phyloP scores from a whole-genome alignment of 2,797 vertebrate genomes.

The Phoeniculus purpureus region DNA sequence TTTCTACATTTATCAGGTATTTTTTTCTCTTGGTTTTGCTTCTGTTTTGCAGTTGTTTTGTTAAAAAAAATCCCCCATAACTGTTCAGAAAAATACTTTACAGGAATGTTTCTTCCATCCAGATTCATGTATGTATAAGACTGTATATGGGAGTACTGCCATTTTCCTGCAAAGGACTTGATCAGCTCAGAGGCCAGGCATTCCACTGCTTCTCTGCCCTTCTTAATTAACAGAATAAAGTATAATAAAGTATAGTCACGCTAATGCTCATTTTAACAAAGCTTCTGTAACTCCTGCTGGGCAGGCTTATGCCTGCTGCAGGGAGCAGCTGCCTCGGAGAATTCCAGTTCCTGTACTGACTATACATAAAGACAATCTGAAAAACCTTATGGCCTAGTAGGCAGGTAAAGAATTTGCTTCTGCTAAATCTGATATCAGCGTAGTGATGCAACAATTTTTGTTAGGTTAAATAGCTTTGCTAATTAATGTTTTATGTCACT shows the following conservation, averaged over 20 bases:
- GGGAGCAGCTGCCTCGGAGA: not conserved
- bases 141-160: not conserved
- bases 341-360: too few relatives aligned
- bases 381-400: not conserved
- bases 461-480: not conserved
- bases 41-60: not conserved
- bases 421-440: not conserved
- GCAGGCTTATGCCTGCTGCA: not conserved
- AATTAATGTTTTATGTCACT: not conserved
- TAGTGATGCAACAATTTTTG: not conserved
- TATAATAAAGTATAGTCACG: rapidly evolving
- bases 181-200: not conserved
- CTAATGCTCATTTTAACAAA: rapidly evolving
- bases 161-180: not conserved
- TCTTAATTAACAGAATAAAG: rapidly evolving
- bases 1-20: not conserved
- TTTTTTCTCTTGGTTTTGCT: slow-evolving; percentile 13
- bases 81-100: not conserved
- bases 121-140: not conserved
- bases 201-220: not conserved
- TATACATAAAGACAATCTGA: not conserved
- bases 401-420: not conserved
- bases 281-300: not conserved
- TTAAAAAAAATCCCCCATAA: not conserved
- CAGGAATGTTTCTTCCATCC: not conserved